Conservation (phyloP, 2,113 vertebrate genomes). For the Urocynchramus pylzowi region DNA sequence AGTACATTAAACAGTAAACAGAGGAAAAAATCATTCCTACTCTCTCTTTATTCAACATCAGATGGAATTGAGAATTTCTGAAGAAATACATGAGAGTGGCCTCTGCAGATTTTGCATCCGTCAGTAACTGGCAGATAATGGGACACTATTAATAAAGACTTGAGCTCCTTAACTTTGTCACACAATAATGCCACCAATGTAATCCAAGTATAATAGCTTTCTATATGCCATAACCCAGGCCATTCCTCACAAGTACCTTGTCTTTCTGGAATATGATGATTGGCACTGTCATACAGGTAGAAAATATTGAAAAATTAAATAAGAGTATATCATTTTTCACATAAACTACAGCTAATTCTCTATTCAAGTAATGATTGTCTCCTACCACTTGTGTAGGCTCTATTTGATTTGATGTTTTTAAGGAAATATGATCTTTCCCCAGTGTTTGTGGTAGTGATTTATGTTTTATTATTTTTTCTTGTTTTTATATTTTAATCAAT, state of each 20-base stretch:
- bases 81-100: neutral
- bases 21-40: neutral
- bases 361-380: neutral
- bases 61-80: neutral
- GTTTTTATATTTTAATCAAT: neutral
- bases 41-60: neutral
- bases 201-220: neutral
- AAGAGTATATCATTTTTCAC: neutral
- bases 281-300: neutral
- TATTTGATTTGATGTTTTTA: neutral
- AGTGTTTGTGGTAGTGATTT: neutral
- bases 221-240: neutral
- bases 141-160: neutral
- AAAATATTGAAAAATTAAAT: neutral
- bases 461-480: neutral
- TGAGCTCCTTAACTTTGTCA: neutral
- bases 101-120: neutral
- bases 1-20: neutral
- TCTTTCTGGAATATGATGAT: neutral
- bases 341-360: rapidly evolving
- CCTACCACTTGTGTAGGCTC: neutral
- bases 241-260: neutral
- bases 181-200: neutral
- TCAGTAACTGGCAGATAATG: neutral
- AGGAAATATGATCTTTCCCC: neutral